Conservation (phyloP, 2,113 vertebrate species). For the Myotis lucifugus region DNA sequence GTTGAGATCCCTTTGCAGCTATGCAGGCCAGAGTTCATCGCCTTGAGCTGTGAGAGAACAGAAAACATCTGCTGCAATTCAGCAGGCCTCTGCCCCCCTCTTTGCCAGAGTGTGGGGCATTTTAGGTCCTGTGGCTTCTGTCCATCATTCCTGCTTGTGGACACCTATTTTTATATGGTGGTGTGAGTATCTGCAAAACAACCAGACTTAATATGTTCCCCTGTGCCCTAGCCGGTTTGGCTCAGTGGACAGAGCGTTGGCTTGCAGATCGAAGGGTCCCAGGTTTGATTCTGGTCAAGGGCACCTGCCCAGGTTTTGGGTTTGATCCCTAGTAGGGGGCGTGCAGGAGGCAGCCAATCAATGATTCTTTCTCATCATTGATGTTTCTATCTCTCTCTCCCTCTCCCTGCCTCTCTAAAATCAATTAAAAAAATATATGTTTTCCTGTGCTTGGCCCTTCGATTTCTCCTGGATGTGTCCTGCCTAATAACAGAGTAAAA, state of each 20-base stretch:
- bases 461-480: conserved; percentile 40
- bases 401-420: too few relatives aligned
- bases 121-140: conserved; percentile 54
- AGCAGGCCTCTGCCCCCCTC: background rate
- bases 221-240: background rate
- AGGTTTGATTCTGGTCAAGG: too few relatives aligned
- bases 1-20: conserved; percentile 14
- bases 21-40: conserved; percentile 33
- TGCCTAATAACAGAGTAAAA: conserved; percentile 69
- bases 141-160: conserved; percentile 46
- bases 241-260: too few relatives aligned
- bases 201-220: conserved; percentile 12
- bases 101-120: conserved; percentile 55
- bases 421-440: background rate
- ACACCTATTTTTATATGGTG: conserved; percentile 71
- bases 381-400: too few relatives aligned
- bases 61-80: conserved; percentile 47
- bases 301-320: too few relatives aligned
- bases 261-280: too few relatives aligned
- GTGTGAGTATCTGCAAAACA: conserved; percentile 59
- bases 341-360: too few relatives aligned
- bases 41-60: conserved; percentile 52
- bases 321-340: too few relatives aligned
- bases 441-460: conserved; percentile 51
- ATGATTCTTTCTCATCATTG: too few relatives aligned